Evolutionary conservation across 1,140 invertebrate genomes (phyloP).

Genomic region (Drosophila trapezifrons): DNA sequence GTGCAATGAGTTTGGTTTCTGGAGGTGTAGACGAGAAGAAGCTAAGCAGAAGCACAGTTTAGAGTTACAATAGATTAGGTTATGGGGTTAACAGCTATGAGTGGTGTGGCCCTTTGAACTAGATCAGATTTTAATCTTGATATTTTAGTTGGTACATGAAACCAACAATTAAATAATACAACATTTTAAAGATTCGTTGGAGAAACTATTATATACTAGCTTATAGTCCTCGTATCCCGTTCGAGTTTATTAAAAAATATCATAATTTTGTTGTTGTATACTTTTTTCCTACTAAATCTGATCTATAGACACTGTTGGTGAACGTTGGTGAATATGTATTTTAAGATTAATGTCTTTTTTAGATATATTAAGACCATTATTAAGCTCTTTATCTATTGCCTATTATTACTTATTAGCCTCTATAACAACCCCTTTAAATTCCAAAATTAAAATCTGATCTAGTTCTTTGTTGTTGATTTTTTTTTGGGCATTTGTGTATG

Average conservation of each 20-base stretch:
- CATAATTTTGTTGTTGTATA: no score
- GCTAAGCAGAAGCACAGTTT: slow-evolving; percentile 73
- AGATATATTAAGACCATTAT: no score
- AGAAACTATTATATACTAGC: no score
- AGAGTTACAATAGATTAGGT: slow-evolving; percentile 42
- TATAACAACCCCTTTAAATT: neutral
- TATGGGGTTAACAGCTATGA: slow-evolving; percentile 40
- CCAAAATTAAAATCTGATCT: slow-evolving; percentile 15
- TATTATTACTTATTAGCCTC: neutral
- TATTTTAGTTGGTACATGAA: neutral
- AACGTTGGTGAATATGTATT: no score
- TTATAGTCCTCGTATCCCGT: no score
- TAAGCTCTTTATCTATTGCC: no score
- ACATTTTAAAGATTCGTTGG: no score
- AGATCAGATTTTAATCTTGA: slow-evolving; percentile 22
- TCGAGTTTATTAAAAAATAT: no score
- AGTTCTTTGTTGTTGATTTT: slow-evolving; percentile 5
- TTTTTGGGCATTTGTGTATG: slow-evolving; percentile 13
- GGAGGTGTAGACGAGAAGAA: slow-evolving; percentile 42
- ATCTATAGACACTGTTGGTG: no score
- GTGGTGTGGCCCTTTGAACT: slow-evolving; percentile 19
- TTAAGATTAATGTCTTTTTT: no score
- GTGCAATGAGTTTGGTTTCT: slow-evolving; percentile 69
- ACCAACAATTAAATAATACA: no score
- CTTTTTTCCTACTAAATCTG: no score